A percentile compares a stretch with the other conserved stretches of the same genome.
Evolutionary conservation across 2,888 invertebrate genomes (phyloP).

Genomic region (Camponotus fellah): DNA sequence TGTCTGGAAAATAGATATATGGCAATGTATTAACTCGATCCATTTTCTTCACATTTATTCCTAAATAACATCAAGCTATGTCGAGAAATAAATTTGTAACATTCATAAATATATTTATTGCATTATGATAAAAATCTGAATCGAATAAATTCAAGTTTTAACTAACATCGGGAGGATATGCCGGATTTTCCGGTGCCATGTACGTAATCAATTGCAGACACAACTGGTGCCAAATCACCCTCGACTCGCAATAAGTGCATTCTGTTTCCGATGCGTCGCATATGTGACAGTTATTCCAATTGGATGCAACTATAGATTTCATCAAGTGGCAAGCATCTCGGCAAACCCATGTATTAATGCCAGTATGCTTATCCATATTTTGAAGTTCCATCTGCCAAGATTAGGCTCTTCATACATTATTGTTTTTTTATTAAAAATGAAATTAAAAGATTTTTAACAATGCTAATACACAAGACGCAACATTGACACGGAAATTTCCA

Average conservation of each 20-base stretch:
- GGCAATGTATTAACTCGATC: background rate
- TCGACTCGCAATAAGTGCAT: constrained; percentile 97
- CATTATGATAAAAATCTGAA: background rate
- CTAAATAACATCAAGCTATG: background rate
- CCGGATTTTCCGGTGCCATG: constrained; percentile 91
- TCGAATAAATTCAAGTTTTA: constrained; percentile 6
- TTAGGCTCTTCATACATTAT: constrained; percentile 14
- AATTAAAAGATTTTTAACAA: constrained; percentile 1
- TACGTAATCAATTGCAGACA: constrained; percentile 93
- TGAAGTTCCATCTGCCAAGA: constrained; percentile 92
- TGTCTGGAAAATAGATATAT: constrained; percentile 84
- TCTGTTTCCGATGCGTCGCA: constrained; percentile 88
- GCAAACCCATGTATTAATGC: constrained; percentile 91
- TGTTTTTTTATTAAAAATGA: background rate
- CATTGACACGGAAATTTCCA: background rate
- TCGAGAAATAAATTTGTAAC: background rate
- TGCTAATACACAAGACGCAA: background rate
- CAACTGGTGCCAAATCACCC: constrained; percentile 97
- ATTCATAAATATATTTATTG: constrained; percentile 12
- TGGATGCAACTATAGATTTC: constrained; percentile 92
- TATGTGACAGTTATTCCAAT: constrained; percentile 89
- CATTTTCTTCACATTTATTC: background rate
- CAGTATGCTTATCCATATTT: constrained; percentile 93
- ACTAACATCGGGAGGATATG: constrained; percentile 92
- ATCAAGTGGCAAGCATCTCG: constrained; percentile 92